These are phyloP conservation scores for Brachionichthys hirsutus DNA, from an alignment of 2,113 vertebrate species.

Conservation along the genomic window DNA sequence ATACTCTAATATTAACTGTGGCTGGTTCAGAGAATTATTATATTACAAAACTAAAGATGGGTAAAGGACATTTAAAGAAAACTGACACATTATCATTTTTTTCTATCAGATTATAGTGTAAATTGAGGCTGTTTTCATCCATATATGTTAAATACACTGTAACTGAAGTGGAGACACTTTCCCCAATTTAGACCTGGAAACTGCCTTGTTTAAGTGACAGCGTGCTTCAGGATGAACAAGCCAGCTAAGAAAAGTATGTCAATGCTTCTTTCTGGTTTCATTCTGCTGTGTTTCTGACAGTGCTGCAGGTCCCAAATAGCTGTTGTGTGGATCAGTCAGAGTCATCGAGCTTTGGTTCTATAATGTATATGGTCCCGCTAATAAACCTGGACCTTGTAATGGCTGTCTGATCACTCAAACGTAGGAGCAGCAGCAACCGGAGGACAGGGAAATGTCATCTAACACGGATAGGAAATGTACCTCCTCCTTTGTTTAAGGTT, in stretches of 20 bases:
- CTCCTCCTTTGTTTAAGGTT: constrained; percentile 92
- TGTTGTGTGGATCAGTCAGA: constrained; percentile 95
- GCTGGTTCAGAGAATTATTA: neutral
- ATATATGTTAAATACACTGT: constrained; percentile 25
- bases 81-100: neutral
- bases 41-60: neutral
- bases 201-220: constrained; percentile 92
- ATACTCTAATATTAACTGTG: constrained; percentile 5
- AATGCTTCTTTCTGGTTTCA: constrained; percentile 84
- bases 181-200: constrained; percentile 90
- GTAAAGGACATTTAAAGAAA: neutral
- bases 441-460: constrained; percentile 87
- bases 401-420: constrained; percentile 93
- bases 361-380: constrained; percentile 86
- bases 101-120: neutral
- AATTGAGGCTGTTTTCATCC: neutral
- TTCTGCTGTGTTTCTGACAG: constrained; percentile 83
- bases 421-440: constrained; percentile 81
- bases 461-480: constrained; percentile 82
- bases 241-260: constrained; percentile 78
- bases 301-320: constrained; percentile 86
- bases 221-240: constrained; percentile 78
- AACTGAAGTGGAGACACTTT: constrained; percentile 44
- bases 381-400: constrained; percentile 90
- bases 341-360: constrained; percentile 88